Percentiles rank a stretch among this genome's conserved stretches.
These are phyloP conservation scores for Andrena hattorfiana DNA, from an alignment of 2,888 invertebrate species.

Conservation along the genomic window DNA sequence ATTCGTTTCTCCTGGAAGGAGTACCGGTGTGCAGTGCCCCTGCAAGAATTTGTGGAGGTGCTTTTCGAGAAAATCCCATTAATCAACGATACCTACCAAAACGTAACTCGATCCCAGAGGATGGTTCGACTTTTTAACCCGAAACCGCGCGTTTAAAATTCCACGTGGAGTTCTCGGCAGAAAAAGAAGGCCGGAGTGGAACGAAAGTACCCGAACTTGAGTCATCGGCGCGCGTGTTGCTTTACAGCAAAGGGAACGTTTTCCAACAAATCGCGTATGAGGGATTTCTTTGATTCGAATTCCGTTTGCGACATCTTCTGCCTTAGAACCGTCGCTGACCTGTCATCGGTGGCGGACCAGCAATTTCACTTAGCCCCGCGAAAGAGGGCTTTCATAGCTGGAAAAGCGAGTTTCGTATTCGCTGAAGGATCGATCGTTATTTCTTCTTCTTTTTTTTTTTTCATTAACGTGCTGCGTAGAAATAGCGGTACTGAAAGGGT, in stretches of 20 bases:
- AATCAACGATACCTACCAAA: not conserved
- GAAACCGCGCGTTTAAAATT: not conserved
- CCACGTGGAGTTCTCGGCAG: not conserved
- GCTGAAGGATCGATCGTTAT: not conserved
- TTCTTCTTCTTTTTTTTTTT: not conserved
- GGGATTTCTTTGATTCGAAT: slow-evolving; percentile 50
- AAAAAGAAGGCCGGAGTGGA: not conserved
- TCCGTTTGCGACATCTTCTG: slow-evolving; percentile 34
- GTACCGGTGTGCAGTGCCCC: not conserved
- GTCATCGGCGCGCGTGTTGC: slow-evolving; percentile 3
- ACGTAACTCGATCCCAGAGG: not conserved
- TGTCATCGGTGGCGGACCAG: not conserved
- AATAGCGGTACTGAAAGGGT: not conserved
- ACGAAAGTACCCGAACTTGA: slow-evolving; percentile 17
- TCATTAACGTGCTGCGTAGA: not conserved
- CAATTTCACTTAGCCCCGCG: not conserved
- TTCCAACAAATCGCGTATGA: not conserved
- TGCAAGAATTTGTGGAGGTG: not conserved
- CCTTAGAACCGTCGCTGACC: not conserved
- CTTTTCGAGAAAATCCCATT: not conserved
- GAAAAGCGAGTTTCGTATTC: slow-evolving; percentile 13
- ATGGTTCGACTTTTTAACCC: not conserved
- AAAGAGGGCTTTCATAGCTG: not conserved
- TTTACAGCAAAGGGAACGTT: slow-evolving; percentile 3
- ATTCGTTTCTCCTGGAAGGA: not conserved